Percentiles rank a stretch among this genome's conserved stretches.
Conservation (phyloP, 2,888 invertebrate species). For the Galerucella pusilla region DNA sequence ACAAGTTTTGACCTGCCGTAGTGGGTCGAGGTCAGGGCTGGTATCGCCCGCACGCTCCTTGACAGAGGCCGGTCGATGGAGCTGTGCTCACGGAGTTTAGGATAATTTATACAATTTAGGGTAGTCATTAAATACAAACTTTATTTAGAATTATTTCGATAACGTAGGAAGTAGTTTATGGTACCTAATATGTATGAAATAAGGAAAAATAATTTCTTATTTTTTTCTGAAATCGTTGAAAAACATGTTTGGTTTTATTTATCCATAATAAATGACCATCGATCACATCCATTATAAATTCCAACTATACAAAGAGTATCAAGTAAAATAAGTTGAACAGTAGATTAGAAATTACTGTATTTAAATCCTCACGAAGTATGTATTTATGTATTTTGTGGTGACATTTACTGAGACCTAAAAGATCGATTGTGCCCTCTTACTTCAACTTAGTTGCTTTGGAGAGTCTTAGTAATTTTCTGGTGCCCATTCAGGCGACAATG, state of each 20-base stretch:
- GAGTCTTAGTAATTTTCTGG: too few relatives aligned
- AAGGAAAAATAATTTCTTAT: background rate
- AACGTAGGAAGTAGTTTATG: background rate
- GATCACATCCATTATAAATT: too few relatives aligned
- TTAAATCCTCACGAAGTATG: too few relatives aligned
- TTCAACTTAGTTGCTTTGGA: too few relatives aligned
- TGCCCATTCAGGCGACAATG: too few relatives aligned
- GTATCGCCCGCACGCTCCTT: constrained; percentile 50
- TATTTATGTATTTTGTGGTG: too few relatives aligned
- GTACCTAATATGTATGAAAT: background rate
- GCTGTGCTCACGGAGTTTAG: constrained; percentile 50
- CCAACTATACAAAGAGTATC: too few relatives aligned
- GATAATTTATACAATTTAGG: constrained; percentile 11
- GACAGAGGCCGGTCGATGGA: constrained; percentile 53
- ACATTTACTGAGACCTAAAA: too few relatives aligned
- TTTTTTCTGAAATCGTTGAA: background rate
- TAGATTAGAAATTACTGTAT: too few relatives aligned
- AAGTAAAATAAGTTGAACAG: too few relatives aligned
- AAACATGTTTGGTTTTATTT: background rate
- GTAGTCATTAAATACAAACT: background rate
- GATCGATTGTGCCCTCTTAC: too few relatives aligned
- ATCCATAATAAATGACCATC: too few relatives aligned
- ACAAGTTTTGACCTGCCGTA: constrained; percentile 56
- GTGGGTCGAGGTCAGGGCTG: constrained; percentile 63
- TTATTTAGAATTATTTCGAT: background rate